phyloP scores from a whole-genome alignment of 2,888 invertebrate genomes.

The Trichogramma evanescens region DNA sequence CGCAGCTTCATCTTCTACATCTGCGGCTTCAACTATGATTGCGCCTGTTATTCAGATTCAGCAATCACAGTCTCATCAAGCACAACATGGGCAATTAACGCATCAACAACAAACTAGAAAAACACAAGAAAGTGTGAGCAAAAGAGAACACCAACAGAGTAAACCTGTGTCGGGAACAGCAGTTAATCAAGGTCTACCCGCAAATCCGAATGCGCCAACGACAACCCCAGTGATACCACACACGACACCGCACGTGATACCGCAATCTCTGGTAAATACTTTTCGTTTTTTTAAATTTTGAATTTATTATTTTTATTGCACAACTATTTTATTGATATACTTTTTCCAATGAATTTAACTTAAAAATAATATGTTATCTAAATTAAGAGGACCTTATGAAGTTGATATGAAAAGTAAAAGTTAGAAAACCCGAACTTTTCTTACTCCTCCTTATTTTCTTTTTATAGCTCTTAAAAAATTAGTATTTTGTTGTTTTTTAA shows the following conservation, averaged over 20 bases:
- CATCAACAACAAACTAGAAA: no score
- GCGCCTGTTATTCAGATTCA: slow-evolving; percentile 27
- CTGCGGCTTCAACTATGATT: not conserved
- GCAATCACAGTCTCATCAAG: slow-evolving; percentile 33
- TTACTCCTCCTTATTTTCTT: no score
- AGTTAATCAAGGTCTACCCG: slow-evolving; percentile 36
- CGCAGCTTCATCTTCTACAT: slow-evolving; percentile 23
- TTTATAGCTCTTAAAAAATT: no score
- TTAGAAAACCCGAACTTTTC: no score
- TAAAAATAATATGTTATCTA: no score
- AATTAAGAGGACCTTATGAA: no score
- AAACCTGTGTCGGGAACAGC: slow-evolving; percentile 25
- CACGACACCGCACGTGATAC: slow-evolving; percentile 45
- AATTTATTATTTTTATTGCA: not conserved
- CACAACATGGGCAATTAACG: slow-evolving; percentile 17
- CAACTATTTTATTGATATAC: not conserved
- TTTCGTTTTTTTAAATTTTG: not conserved
- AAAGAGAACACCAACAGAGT: slow-evolving; percentile 17
- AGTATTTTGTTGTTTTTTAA: no score
- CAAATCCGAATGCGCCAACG: slow-evolving; percentile 40
- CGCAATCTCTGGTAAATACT: slow-evolving; percentile 43
- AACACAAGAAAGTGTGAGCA: slow-evolving; percentile 19
- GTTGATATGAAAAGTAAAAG: no score
- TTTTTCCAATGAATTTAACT: not conserved
- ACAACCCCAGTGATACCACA: slow-evolving; percentile 39